Conservation (phyloP, 2,888 invertebrate genomes). For the Hyposoter didymator region DNA sequence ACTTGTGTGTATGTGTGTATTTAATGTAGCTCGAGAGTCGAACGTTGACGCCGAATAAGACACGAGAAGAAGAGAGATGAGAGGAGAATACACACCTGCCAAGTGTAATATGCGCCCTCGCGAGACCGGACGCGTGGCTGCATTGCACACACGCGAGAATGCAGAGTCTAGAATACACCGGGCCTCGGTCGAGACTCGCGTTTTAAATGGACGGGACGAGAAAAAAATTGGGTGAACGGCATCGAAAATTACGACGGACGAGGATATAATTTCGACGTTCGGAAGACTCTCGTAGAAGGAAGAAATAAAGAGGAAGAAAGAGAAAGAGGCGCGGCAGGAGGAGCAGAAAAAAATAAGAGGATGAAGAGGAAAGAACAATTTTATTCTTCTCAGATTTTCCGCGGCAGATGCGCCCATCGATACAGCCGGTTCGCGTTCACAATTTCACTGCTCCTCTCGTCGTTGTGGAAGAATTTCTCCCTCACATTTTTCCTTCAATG, state of each 20-base stretch:
- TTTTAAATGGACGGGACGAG: slow-evolving; percentile 68
- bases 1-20: slow-evolving; percentile 10
- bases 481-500: not conserved
- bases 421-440: not conserved
- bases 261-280: slow-evolving; percentile 68
- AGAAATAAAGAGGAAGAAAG: slow-evolving; percentile 18
- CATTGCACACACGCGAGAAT: slow-evolving; percentile 65
- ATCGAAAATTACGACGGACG: slow-evolving; percentile 68
- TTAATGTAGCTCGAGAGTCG: slow-evolving; percentile 23
- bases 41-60: slow-evolving; percentile 56
- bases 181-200: slow-evolving; percentile 70
- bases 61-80: slow-evolving; percentile 23
- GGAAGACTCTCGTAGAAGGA: slow-evolving; percentile 43
- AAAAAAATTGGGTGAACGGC: slow-evolving; percentile 74
- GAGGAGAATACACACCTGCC: slow-evolving; percentile 60
- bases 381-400: slow-evolving; percentile 51
- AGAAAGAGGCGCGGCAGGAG: slow-evolving; percentile 27
- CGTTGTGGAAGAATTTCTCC: not conserved
- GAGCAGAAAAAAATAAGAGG: slow-evolving; percentile 39
- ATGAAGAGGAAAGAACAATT: slow-evolving; percentile 14
- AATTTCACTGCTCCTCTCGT: slow-evolving; percentile 14
- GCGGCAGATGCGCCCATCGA: slow-evolving; percentile 38
- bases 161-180: slow-evolving; percentile 61
- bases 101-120: slow-evolving; percentile 61
- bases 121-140: slow-evolving; percentile 68